Evolutionary conservation across 1,140 invertebrate species (phyloP).

Genomic region (Pseudobourletiella spinata): DNA sequence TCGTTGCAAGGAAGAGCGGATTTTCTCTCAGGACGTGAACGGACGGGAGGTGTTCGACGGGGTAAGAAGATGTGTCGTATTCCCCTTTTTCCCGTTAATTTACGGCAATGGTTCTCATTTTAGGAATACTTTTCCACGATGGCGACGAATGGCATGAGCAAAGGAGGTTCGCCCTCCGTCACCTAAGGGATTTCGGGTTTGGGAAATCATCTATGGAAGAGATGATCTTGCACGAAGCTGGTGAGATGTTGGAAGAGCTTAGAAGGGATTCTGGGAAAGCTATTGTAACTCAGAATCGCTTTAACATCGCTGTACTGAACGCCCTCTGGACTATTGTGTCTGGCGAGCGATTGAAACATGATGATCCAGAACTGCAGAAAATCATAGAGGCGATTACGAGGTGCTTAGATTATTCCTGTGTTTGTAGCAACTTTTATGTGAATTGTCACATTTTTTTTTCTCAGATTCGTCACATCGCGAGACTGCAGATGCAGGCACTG

Average conservation of each 20-base stretch:
- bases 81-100: background rate
- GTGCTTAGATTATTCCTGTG: background rate
- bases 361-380: conserved; percentile 33
- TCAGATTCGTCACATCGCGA: too few species aligned
- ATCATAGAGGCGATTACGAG: background rate
- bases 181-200: conserved; percentile 43
- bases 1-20: background rate
- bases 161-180: conserved; percentile 41
- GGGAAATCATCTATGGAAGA: conserved; percentile 41
- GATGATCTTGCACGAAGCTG: conserved; percentile 37
- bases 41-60: background rate
- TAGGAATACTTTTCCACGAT: background rate
- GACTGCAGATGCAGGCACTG: too few species aligned
- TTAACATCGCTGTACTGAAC: conserved; percentile 54
- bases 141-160: conserved; percentile 42
- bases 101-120: background rate
- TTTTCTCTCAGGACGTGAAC: too few species aligned
- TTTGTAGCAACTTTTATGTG: background rate
- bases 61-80: background rate
- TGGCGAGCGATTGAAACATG: conserved; percentile 50
- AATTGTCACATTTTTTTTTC: too few species aligned
- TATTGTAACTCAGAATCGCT: conserved; percentile 11
- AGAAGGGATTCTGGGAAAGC: conserved; percentile 8
- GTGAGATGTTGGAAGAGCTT: conserved; percentile 19
- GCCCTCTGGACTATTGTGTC: conserved; percentile 79